Evolutionary conservation across 2,797 vertebrate species (phyloP), one percentile per base, ranked within the genome.

Genomic region (Amblyraja radiata): DNA sequence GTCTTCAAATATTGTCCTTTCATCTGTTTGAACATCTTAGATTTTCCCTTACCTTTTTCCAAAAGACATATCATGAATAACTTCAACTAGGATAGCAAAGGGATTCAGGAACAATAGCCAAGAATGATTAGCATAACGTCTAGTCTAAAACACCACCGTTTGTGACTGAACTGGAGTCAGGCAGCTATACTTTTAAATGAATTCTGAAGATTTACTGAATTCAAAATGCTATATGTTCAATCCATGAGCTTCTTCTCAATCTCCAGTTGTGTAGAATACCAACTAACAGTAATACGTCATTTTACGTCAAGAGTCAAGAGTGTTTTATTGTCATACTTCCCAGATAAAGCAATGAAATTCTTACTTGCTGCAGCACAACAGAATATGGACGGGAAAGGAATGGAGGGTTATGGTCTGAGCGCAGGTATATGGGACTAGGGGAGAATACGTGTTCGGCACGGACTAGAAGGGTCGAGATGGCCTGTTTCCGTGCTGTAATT

Each of bases 191-290:
- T 71, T 36, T 32, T 90, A 39, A 68, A 90, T 39, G 61, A 90
- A 23, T 39, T 61, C 65, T 90, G 88, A 90, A 71, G 65, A 73
- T 90, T 90, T 65, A 36, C 18, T 23, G 88, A 90, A 71, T 71
- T 90, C 21, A 90, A 90, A 90, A 14, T 39, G 21, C 13, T 36
- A 14, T 63, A 90, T 65, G 88, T 23, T 71, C 65, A 18, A 21
- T 9, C 39, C 1, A 21, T 39, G 16, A 21, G 6, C 21, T 6
- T 90, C 71, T 21, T 63, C 18, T 73, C 63, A 90, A 39, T 90
- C 16, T 4, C 54, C 8, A 58, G 88, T 36, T 90, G 36, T 90
- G 65, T 0, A 71, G 11, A 13, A 90, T 21, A 39, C 28, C 65
- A 36, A n/a, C 16, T 18, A 21, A 25, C 3, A 9, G 63, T 39